Base-by-base conservation (phyloP, 35 echinoderm and acorn worm species). In the Nesometra sesokonis region DNA sequence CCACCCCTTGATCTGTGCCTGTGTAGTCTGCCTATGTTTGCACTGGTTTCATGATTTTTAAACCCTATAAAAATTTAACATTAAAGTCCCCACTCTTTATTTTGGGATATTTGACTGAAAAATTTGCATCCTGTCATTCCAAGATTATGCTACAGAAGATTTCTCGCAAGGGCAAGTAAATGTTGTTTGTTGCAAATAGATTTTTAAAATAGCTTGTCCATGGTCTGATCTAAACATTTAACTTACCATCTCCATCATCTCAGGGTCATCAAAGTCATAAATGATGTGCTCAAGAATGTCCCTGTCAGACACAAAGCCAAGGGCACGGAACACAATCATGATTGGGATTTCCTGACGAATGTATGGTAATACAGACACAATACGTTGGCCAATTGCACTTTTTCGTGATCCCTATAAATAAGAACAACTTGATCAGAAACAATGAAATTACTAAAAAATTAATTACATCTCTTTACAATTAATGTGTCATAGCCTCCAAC, bases 191-290 rank as follows among this genome's bases (percentile, higher is more conserved):
- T 67, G 52, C 52, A n/a, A n/a, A n/a, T n/a, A n/a, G n/a, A n/a
- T n/a, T n/a, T n/a, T n/a, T n/a, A n/a, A n/a, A n/a, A n/a, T n/a
- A n/a, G n/a, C n/a, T n/a, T n/a, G n/a, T n/a, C n/a, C n/a, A n/a
- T 1, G 5, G 33, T 33, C 27, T 1, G 0, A 5, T 23, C 33
- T 34, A 3, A 38, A 8, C 30, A n/a, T 0, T 43, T 21, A 7
- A 19, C 79, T 89, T 89, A 99, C 96, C 92, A 99, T 99, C 77
- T 99, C 96, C 96, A 99, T 99, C 92, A 94, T 94, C 57, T 99
- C 96, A 35, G 96, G 96, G 46, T 99, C 96, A 79, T 99, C 96
- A 90, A 99, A 99, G 83, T 99, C 96, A 77, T 97, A 97, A 85
- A 99, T 92, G 85, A 99, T 99, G 87, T 99, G 96, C 76, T 99